Conservation (phyloP, 2,888 invertebrate genomes). For the Philopedon plagiatum region DNA sequence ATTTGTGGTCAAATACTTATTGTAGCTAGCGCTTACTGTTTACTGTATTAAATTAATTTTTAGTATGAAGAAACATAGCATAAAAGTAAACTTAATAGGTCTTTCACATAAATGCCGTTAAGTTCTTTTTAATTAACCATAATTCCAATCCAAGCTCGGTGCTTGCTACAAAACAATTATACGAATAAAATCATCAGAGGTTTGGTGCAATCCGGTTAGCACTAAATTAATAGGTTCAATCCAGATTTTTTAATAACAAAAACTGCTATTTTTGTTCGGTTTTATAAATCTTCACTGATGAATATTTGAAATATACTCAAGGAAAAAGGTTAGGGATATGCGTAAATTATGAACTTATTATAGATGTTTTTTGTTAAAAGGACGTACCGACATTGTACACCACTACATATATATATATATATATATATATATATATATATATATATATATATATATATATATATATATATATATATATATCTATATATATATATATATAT, state of each 20-base stretch:
- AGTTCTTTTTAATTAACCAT: conserved; percentile 17
- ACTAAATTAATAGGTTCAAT: conserved; percentile 57
- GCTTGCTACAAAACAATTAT: conserved; percentile 26
- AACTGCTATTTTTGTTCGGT: neutral
- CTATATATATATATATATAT: too few relatives aligned
- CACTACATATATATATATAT: neutral
- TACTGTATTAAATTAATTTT: neutral
- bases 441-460: too few relatives aligned
- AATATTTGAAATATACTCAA: neutral
- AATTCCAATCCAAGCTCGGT: conserved; percentile 16
- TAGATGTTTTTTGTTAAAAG: neutral
- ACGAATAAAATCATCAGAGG: conserved; percentile 20
- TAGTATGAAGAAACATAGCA: neutral
- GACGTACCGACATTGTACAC: too few relatives aligned
- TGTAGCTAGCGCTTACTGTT: too few relatives aligned
- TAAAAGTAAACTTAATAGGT: neutral
- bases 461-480: too few relatives aligned
- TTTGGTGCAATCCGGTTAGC: conserved; percentile 60
- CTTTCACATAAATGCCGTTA: neutral
- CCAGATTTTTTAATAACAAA: conserved; percentile 51
- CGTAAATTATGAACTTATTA: neutral
- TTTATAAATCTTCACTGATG: too few relatives aligned
- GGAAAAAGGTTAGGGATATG: too few relatives aligned
- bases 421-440: too few relatives aligned
- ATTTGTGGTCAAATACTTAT: too few relatives aligned